These are phyloP conservation scores for Vireo altiloquus DNA, from an alignment of 2,113 vertebrate genomes.

Conservation along the genomic window DNA sequence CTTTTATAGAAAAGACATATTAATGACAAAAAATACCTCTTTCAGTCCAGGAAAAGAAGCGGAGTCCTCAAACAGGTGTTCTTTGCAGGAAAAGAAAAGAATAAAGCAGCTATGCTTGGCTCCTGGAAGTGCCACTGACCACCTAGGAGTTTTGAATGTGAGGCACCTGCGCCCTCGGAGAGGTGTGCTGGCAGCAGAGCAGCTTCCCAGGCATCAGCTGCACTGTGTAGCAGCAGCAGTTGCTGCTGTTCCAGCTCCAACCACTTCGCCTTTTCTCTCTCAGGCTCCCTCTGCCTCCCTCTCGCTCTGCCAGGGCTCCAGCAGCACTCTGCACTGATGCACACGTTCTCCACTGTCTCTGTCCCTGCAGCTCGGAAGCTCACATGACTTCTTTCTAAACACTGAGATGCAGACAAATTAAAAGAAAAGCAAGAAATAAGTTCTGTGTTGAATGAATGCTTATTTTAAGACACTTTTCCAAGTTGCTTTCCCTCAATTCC, in stretches of 20 bases:
- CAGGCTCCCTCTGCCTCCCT: constrained; percentile 35
- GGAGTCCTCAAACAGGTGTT: neutral
- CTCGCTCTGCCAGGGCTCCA: constrained; percentile 28
- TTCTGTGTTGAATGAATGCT: neutral
- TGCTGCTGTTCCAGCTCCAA: constrained; percentile 51
- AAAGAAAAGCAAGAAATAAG: neutral
- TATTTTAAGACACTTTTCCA: neutral
- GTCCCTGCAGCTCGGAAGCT: constrained; percentile 52
- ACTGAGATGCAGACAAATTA: constrained; percentile 40
- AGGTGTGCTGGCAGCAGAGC: neutral
- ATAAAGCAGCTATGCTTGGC: neutral
- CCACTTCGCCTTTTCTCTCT: constrained; percentile 23
- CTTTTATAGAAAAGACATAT: neutral
- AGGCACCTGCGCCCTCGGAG: neutral
- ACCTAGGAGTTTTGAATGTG: neutral
- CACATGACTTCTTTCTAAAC: constrained; percentile 65
- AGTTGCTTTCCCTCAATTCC: neutral
- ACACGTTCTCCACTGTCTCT: constrained; percentile 29
- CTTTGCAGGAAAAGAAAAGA: neutral
- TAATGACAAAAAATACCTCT: constrained; percentile 50
- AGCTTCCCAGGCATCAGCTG: neutral
- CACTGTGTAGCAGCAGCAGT: neutral
- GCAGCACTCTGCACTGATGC: constrained; percentile 55
- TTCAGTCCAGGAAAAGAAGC: neutral
- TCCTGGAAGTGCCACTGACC: neutral